Evolutionary conservation across 1,140 invertebrate species (phyloP), one percentile per base, ranked within the genome.

Genomic region (Apis dorsata): DNA sequence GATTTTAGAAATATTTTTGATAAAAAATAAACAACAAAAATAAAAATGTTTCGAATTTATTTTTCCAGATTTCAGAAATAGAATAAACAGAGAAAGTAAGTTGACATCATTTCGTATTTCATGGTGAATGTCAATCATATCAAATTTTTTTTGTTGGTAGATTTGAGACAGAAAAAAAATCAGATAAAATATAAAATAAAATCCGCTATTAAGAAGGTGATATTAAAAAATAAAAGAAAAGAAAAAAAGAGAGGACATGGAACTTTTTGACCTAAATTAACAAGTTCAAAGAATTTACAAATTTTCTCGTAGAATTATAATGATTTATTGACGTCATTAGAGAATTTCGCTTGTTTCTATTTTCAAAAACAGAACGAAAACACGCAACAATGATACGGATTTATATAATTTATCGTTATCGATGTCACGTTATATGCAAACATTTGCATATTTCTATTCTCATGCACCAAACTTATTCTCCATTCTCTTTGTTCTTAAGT

Each of bases 221-320:
- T 17, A 17, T 44, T 5, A 21, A 44, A 44, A 11, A 68, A 17
- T 44, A 19, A 44, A 68, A 68, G 9, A 19, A 5, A 44, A 7
- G 11, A 21, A 53, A 24, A 65, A 66, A 66, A 19, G n/a, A 24
- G 44, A 49, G 13, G 17, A 63, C 4, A 53, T n/a, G 44, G 44
- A 44, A 57, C 21, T 3, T 19, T 69, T 53, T 44, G 76, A 24
- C 63, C 63, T 24, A 51, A 76, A 76, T 66, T n/a, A 51, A 21
- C 19, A 21, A 21, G n/a, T 57, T 44, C 53, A 53, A 65, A 66
- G 28, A 78, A 78, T 78, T 69, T 69, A 9, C 9, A 57, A 69
- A 69, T 53, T 78, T 79, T 70, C 66, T 79, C 55, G 55, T 60
- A 70, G 7, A 70, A 70, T 79, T 51, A 70, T 79, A 70, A 79